Percentiles rank a stretch among this genome's conserved stretches.
These are phyloP conservation scores for Boulengeromyrus knoepffleri DNA, from an alignment of 2,113 vertebrate genomes.

Conservation along the genomic window DNA sequence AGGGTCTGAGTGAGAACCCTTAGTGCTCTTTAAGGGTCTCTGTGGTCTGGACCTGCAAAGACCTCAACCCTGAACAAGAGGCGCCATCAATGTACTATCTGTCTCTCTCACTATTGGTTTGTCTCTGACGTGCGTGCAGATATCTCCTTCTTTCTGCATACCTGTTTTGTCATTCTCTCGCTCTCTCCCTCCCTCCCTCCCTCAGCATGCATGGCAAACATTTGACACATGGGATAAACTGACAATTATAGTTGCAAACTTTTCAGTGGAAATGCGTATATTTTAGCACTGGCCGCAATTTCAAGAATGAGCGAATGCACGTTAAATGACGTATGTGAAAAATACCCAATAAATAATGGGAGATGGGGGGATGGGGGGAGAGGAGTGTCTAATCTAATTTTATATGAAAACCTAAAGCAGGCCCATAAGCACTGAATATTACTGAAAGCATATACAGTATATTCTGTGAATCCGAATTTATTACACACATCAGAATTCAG, in stretches of 20 bases:
- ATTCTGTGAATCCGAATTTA: slow-evolving; percentile 65
- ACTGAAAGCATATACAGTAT: slow-evolving; percentile 49
- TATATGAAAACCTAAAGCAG: background rate
- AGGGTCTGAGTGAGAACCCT: background rate
- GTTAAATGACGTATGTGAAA: background rate
- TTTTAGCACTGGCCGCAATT: background rate
- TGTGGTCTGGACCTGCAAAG: background rate
- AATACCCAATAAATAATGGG: background rate
- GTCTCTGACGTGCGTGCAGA: background rate
- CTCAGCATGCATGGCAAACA: background rate
- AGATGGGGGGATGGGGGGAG: background rate
- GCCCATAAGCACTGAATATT: slow-evolving; percentile 34
- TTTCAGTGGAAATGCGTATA: background rate
- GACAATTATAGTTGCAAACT: background rate
- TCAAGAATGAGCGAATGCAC: background rate
- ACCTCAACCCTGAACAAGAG: background rate
- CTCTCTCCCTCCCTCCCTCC: background rate
- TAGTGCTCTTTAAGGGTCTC: background rate
- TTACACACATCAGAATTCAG: slow-evolving; percentile 39
- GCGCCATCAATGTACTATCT: background rate
- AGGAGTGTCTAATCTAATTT: background rate
- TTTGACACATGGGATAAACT: background rate
- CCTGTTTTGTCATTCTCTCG: background rate
- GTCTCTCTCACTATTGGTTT: background rate
- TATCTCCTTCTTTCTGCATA: background rate